Conservation (phyloP, 2,888 invertebrate species). For the Geotrupes spiniger region DNA sequence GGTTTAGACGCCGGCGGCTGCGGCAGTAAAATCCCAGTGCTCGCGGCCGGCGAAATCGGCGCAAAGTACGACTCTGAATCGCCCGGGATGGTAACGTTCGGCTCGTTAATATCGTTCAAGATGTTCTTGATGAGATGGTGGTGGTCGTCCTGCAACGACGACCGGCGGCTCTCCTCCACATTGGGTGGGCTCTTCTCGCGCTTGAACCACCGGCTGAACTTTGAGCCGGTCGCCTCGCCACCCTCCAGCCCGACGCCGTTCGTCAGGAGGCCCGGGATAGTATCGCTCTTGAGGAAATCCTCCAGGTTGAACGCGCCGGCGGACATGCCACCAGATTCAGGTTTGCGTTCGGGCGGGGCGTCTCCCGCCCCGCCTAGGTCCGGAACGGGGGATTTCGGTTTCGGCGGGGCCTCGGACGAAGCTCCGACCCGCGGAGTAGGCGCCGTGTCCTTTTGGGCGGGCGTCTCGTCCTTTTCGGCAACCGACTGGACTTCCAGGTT, state of each 20-base stretch:
- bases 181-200: constrained; percentile 51
- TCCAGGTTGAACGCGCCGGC: constrained; percentile 71
- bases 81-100: constrained; percentile 47
- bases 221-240: constrained; percentile 58
- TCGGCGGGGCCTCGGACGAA: neutral
- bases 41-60: constrained; percentile 66
- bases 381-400: constrained; percentile 43
- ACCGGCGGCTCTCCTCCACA: constrained; percentile 51
- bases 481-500: constrained; percentile 17
- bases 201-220: constrained; percentile 81
- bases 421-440: constrained; percentile 45
- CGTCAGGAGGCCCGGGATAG: constrained; percentile 69
- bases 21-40: constrained; percentile 33
- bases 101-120: constrained; percentile 59
- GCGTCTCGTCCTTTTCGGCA: constrained; percentile 21
- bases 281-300: constrained; percentile 79
- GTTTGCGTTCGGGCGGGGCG: constrained; percentile 12
- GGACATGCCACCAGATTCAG: constrained; percentile 1
- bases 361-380: constrained; percentile 36
- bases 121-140: constrained; percentile 57
- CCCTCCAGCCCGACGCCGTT: constrained; percentile 64
- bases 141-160: constrained; percentile 60
- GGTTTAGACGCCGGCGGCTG: constrained; percentile 38
- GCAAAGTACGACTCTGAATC: constrained; percentile 65
- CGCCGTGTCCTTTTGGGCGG: constrained; percentile 36